Evolutionary conservation across 2,113 vertebrate genomes (phyloP).

Genomic region (Ia io): DNA sequence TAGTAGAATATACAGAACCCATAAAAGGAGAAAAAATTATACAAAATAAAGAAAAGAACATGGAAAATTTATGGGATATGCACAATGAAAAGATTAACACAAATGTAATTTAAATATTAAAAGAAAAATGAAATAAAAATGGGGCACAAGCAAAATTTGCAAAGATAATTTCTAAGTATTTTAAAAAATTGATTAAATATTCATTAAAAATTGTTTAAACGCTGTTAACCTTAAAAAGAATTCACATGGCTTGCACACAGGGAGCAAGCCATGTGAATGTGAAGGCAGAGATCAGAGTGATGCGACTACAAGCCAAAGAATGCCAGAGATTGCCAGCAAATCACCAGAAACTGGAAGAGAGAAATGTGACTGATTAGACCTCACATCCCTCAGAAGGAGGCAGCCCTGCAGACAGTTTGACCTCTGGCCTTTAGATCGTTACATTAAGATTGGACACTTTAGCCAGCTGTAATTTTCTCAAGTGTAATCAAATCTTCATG

Average conservation of each 20-base stretch:
- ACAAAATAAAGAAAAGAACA: background rate
- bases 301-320: background rate
- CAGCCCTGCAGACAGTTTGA: background rate
- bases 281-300: background rate
- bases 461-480: background rate
- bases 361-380: rapidly evolving
- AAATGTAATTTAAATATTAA: background rate
- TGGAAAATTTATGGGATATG: background rate
- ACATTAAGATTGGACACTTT: background rate
- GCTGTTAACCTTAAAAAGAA: background rate
- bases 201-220: background rate
- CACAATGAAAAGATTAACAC: background rate
- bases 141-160: background rate
- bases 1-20: background rate
- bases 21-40: background rate
- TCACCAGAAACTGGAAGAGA: background rate
- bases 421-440: background rate
- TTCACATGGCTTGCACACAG: background rate
- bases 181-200: background rate
- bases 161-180: background rate
- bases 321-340: background rate
- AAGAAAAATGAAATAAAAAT: background rate
- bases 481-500: background rate
- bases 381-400: background rate
- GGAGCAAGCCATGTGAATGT: background rate